Percentiles rank a stretch among this genome's conserved stretches.
Evolutionary conservation across 2,113 vertebrate species (phyloP).

Genomic region (Galbula dea): DNA sequence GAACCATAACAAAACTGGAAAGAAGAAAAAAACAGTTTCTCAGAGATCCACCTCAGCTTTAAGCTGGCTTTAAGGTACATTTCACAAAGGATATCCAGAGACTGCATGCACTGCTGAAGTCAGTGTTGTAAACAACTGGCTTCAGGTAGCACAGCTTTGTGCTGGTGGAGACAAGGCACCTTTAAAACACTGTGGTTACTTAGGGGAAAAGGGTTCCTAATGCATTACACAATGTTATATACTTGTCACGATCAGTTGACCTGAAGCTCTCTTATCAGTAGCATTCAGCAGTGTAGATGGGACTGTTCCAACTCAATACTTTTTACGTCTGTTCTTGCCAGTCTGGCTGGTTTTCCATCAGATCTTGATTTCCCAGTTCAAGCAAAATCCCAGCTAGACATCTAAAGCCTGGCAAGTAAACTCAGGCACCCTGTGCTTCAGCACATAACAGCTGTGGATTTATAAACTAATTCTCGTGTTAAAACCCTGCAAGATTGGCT

Average conservation of each 20-base stretch:
- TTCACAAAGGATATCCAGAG: background rate
- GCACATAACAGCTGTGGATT: background rate
- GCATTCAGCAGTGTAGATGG: background rate
- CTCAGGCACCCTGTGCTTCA: background rate
- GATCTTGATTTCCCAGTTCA: background rate
- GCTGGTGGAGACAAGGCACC: background rate
- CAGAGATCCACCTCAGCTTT: background rate
- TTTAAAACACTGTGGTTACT: background rate
- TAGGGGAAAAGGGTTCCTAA: background rate
- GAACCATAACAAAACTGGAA: background rate
- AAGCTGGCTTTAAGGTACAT: background rate
- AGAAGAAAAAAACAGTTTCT: background rate
- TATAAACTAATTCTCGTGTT: conserved; percentile 1
- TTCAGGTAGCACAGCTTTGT: background rate
- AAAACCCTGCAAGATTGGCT: background rate
- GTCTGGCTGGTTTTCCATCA: background rate
- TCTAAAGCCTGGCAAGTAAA: background rate
- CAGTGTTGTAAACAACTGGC: background rate
- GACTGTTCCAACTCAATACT: background rate
- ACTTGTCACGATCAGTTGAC: background rate
- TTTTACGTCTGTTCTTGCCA: background rate
- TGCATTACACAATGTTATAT: background rate
- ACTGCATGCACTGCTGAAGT: background rate
- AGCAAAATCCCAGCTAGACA: background rate
- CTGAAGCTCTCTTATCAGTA: background rate